A percentile compares a stretch with the other conserved stretches of the same genome.
Evolutionary conservation across 2,888 invertebrate species (phyloP).

Genomic region (Leptinotarsa juncta): DNA sequence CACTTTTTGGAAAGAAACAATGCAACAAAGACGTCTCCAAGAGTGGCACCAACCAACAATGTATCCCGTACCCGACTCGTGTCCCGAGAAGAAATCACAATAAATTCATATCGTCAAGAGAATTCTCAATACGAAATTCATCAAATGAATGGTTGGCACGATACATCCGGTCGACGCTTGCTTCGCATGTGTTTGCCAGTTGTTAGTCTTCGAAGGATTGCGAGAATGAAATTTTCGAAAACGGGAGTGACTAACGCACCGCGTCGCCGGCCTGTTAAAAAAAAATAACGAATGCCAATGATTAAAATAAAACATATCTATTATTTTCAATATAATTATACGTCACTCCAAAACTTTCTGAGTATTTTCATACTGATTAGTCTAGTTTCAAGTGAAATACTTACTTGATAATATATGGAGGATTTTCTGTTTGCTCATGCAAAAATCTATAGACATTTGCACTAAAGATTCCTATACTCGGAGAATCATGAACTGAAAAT

Average conservation of each 20-base stretch:
- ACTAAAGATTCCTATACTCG: no score
- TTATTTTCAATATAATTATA: not conserved
- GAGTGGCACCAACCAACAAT: not conserved
- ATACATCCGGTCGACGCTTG: conserved; percentile 23
- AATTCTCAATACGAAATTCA: conserved; percentile 34
- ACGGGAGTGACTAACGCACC: conserved; percentile 5
- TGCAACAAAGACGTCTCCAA: not conserved
- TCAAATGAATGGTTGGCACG: conserved; percentile 33
- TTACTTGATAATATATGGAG: no score
- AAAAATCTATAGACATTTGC: no score
- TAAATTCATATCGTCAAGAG: conserved; percentile 1
- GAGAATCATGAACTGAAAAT: no score
- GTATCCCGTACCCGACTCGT: not conserved
- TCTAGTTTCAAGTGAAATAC: no score
- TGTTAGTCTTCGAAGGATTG: conserved; percentile 29
- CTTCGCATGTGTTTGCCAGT: conserved; percentile 39
- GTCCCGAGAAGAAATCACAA: conserved; percentile 1
- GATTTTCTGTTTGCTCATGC: no score
- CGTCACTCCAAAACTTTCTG: no score
- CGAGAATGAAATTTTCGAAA: conserved; percentile 17
- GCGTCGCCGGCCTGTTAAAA: not conserved
- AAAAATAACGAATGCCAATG: not conserved
- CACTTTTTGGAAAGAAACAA: not conserved
- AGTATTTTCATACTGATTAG: no score
- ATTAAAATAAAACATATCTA: not conserved